Evolutionary conservation across 1,140 invertebrate genomes (phyloP), one percentile per base, ranked within the genome.

Genomic region (Propsilocerus akamusi): DNA sequence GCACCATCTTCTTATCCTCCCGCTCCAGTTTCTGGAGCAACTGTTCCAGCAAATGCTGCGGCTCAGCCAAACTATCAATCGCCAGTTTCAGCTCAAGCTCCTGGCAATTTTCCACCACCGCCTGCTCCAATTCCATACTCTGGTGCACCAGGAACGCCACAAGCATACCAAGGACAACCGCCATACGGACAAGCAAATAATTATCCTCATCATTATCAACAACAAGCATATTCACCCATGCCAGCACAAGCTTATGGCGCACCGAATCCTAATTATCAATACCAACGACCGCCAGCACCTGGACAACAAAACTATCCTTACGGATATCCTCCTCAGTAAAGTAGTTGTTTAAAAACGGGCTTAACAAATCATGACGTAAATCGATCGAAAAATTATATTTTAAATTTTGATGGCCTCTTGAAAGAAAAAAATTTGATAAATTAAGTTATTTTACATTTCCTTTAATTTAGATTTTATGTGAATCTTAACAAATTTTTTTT

Each of bases 221-320:
- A 63, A 48, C 61, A 59, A 7, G 59, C 56, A 7, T 64, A 64
- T 55, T 60, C 61, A 8, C 61, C 63, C 5, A 41, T 41, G 34
- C 34, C 34, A 20, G 34, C 34, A 20, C 34, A 41, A 20, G 14
- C 34, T 2, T 41, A 41, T 5, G n/a, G n/a, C n/a, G n/a, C n/a
- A n/a, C n/a, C n/a, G n/a, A 41, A 41, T 41, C 34, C 34, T 5
- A 41, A 41, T 41, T 41, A 41, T 41, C 34, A 14, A 1, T 41
- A 41, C 22, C 34, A 41, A 41, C 5, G 34, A 41, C 34, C 34
- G 3, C 34, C 28, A 30, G 28, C 28, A 30, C 28, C 34, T 7
- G 34, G 34, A 20, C 34, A 41, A 41, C 17, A 41, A 7, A 17
- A 41, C 14, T 8, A 17, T 17, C 10, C 17, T 41, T 41, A 41